phyloP scores from a whole-genome alignment of 2,113 vertebrate species.

The human region DNA sequence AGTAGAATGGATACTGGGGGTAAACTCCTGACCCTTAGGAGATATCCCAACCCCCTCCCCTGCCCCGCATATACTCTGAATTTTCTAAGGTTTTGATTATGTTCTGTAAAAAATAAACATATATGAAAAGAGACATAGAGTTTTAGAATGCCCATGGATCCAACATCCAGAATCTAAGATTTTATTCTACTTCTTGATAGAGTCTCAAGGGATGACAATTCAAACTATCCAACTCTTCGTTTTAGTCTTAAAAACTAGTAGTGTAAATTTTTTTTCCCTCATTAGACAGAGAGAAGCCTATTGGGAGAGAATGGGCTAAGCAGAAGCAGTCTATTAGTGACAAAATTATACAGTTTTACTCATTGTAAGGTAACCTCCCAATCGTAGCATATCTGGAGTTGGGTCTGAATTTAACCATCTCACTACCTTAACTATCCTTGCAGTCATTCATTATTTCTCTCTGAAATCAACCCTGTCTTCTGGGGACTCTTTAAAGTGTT shows the following conservation, averaged over 20 bases:
- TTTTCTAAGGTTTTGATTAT: slow-evolving; percentile 5
- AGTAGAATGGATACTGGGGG: background rate
- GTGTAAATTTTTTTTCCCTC: fast-evolving
- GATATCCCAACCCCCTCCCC: background rate
- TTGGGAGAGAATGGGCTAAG: background rate
- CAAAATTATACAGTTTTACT: background rate
- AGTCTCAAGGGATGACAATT: background rate
- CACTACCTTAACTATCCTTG: background rate
- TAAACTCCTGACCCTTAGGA: background rate
- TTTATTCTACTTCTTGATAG: background rate
- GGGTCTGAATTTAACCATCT: background rate
- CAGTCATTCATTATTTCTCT: background rate
- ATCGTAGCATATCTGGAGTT: background rate
- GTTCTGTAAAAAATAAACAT: slow-evolving; percentile 36
- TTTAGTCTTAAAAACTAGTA: background rate
- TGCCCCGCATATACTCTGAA: background rate
- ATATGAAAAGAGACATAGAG: background rate
- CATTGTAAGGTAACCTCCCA: background rate
- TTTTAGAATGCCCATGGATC: background rate
- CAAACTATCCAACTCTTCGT: background rate
- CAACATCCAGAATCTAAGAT: background rate
- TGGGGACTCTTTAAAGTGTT: slow-evolving; percentile 13
- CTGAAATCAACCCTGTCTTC: background rate
- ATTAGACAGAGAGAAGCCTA: background rate
- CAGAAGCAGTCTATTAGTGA: background rate